Evolutionary conservation across 2,888 invertebrate genomes (phyloP).

Genomic region (Allygus modestus): DNA sequence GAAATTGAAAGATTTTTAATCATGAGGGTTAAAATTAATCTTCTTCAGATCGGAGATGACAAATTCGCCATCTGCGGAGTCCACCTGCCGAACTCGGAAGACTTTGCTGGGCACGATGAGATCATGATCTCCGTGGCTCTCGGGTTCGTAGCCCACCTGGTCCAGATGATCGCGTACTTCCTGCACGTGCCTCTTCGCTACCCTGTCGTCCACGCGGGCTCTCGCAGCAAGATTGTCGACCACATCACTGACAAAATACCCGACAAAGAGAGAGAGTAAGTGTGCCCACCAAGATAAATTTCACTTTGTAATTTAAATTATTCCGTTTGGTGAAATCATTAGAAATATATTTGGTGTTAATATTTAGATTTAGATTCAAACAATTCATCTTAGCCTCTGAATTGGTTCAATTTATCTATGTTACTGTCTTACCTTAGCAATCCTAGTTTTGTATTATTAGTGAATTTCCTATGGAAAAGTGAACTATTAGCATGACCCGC

Average conservation of each 20-base stretch:
- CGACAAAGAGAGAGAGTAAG: conserved; percentile 82
- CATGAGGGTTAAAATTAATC: too few relatives aligned
- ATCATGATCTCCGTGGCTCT: conserved; percentile 89
- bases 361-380: too few relatives aligned
- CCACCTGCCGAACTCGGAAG: conserved; percentile 84
- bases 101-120: conserved; percentile 81
- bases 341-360: too few relatives aligned
- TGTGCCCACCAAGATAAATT: too few relatives aligned
- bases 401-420: too few relatives aligned
- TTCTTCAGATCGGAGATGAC: conserved; percentile 75
- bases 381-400: too few relatives aligned
- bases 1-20: too few relatives aligned
- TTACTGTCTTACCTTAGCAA: too few relatives aligned
- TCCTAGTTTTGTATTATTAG: too few relatives aligned
- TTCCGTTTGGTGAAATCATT: background rate
- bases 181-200: conserved; percentile 92
- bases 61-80: conserved; percentile 82
- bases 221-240: conserved; percentile 89
- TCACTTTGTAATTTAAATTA: too few relatives aligned
- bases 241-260: conserved; percentile 83
- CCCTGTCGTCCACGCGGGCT: conserved; percentile 88
- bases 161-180: conserved; percentile 88
- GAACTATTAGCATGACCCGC: too few relatives aligned
- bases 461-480: too few relatives aligned
- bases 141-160: conserved; percentile 91